Conservation (phyloP, 1,140 invertebrate species). For the Bombus sibiricus region DNA sequence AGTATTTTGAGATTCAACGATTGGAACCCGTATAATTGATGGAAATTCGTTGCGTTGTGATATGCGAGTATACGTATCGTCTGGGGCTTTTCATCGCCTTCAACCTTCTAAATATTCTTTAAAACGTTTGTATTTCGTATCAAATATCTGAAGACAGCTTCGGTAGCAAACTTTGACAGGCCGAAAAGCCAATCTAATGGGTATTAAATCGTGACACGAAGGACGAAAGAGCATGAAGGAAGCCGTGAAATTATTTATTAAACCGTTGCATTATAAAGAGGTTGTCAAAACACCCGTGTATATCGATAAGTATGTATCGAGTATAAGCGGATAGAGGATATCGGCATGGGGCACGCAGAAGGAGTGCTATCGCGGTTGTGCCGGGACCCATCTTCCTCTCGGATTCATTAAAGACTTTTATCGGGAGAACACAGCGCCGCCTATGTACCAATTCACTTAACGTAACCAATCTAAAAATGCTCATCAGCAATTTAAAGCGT, state of each 20-base stretch:
- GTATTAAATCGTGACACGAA: background rate
- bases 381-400: constrained; percentile 54
- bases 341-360: constrained; percentile 3
- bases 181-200: background rate
- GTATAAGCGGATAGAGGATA: constrained; percentile 26
- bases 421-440: constrained; percentile 79
- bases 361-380: constrained; percentile 40
- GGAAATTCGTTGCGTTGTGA: too few relatives aligned
- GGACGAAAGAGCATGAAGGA: background rate
- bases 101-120: too few relatives aligned
- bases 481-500: constrained; percentile 83
- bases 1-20: background rate
- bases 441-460: constrained; percentile 83
- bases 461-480: constrained; percentile 82
- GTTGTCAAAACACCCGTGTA: background rate
- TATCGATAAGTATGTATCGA: constrained; percentile 29
- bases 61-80: too few relatives aligned
- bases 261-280: background rate
- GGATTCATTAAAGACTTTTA: constrained; percentile 82
- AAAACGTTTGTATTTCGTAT: too few relatives aligned
- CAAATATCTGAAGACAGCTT: background rate
- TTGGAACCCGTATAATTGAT: background rate
- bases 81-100: too few relatives aligned
- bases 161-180: background rate
- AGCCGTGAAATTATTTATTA: constrained; percentile 10